Evolutionary conservation across 2,797 vertebrate genomes (phyloP).

Genomic region (Rhodeus uyekii): DNA sequence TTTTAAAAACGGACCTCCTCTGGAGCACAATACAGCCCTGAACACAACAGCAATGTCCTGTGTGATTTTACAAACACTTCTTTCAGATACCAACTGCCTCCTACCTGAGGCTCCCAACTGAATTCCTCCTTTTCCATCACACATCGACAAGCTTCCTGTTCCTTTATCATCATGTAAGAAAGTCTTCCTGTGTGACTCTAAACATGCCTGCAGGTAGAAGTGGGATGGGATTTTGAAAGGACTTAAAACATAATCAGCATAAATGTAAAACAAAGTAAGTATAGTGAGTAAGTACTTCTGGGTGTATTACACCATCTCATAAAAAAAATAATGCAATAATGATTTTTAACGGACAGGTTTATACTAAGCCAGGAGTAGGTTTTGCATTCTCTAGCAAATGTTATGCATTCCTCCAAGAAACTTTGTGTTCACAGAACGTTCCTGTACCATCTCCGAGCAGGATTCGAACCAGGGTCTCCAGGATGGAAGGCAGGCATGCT

Average conservation of each 20-base stretch:
- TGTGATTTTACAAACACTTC: conserved; percentile 33
- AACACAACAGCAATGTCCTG: conserved; percentile 53
- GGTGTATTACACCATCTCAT: background rate
- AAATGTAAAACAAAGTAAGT: no score
- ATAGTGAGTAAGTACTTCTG: background rate
- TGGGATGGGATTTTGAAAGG: background rate
- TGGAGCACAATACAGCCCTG: conserved; percentile 41
- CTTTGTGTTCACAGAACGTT: no score
- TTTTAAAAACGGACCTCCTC: conserved; percentile 36
- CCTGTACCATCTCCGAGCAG: no score
- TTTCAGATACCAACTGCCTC: conserved; percentile 28
- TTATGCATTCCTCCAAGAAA: no score
- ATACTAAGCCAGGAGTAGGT: no score
- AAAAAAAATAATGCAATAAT: background rate
- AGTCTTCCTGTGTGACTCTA: conserved; percentile 5
- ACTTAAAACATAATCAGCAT: background rate
- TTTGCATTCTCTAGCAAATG: no score
- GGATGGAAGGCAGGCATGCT: no score
- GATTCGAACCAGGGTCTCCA: no score
- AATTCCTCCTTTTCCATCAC: conserved; percentile 11
- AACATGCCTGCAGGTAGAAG: background rate
- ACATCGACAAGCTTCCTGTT: background rate
- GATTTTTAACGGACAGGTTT: no score
- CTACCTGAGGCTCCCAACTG: background rate
- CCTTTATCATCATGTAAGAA: background rate